Base-by-base conservation (phyloP, 2,797 vertebrate species). In the Neopelma chrysocephalum region DNA sequence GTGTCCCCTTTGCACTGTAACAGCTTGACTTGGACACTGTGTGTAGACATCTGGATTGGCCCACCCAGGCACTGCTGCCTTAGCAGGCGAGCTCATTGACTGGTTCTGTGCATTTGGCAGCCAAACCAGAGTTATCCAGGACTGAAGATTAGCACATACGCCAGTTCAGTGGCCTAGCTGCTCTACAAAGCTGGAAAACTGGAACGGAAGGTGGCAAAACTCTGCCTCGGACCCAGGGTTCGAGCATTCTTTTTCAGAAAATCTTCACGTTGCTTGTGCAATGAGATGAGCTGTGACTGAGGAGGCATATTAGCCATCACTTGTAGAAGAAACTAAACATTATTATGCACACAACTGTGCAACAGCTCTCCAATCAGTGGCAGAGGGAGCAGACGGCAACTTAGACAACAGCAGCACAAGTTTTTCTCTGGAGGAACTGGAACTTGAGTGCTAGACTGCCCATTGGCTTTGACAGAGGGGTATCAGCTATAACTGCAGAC, bases 381-480 rank as follows among this genome's bases (percentile, higher is more conserved):
- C 1, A 68, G 78, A 54, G 61, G 48, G 21, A 90, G 73, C 61
- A 95, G 72, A 83, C 94, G 87, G 88, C 45, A 83, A 60, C 54
- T 87, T 9, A 70, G 73, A 72, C 54, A 62, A 66, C 43, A 87
- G 38, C 54, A 93, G 82, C 77, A 72, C 93, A 12, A 66, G 60
- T 20, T 96, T 87, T 89, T 27, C 58, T 90, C 73, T 54, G 90
- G 82, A 96, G 91, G 62, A 88, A 75, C 70, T 83, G 84, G 73
- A 96, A 73, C 89, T 54, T 72, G 77, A 87, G 81, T 60, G 38
- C 87, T 83, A 84, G 81, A 89, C 94, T 90, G 73, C 72, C 64
- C 94, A 89, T 65, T 97, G 83, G 94, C 95, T 93, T 91, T 83
- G 77, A 96, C 66, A 93, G 87, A 82, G 81, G 64, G 70, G 29